A percentile compares a stretch with the other conserved stretches of the same genome.
Evolutionary conservation across 2,797 vertebrate genomes (phyloP).

Genomic region (Tamandua tetradactyla): DNA sequence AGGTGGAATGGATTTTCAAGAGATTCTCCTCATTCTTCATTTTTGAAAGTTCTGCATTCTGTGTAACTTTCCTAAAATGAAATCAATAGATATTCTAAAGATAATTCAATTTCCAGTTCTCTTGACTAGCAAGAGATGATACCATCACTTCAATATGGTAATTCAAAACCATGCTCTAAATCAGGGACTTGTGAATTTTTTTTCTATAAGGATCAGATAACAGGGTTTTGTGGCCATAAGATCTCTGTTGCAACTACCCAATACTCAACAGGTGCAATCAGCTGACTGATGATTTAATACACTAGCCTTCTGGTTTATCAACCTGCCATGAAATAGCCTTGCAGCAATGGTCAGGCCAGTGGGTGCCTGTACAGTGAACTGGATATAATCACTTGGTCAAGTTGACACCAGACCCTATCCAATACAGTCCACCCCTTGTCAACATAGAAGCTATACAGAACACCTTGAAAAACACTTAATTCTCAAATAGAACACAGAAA

Average conservation of each 20-base stretch:
- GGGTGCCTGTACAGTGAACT: too few relatives aligned
- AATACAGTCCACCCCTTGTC: too few relatives aligned
- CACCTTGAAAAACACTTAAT: too few relatives aligned
- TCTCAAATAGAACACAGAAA: too few relatives aligned
- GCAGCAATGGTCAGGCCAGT: too few relatives aligned
- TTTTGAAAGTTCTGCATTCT: neutral
- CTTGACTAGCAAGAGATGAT: neutral
- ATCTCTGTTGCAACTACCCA: neutral
- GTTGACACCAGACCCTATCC: too few relatives aligned
- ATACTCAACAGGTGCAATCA: too few relatives aligned
- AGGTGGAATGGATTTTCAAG: neutral
- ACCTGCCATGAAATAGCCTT: too few relatives aligned
- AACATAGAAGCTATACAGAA: too few relatives aligned
- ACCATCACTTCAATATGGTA: neutral
- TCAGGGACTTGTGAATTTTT: neutral
- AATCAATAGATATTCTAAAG: neutral
- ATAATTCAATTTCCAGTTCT: neutral
- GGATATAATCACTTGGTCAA: too few relatives aligned
- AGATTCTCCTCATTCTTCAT: neutral
- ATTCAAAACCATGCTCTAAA: neutral
- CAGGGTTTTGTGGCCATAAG: neutral
- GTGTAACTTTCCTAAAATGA: neutral
- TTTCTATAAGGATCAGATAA: neutral
- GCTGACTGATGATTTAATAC: too few relatives aligned
- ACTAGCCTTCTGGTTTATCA: too few relatives aligned